phyloP scores from a whole-genome alignment of 1,140 invertebrate genomes.

The Samia ricini region DNA sequence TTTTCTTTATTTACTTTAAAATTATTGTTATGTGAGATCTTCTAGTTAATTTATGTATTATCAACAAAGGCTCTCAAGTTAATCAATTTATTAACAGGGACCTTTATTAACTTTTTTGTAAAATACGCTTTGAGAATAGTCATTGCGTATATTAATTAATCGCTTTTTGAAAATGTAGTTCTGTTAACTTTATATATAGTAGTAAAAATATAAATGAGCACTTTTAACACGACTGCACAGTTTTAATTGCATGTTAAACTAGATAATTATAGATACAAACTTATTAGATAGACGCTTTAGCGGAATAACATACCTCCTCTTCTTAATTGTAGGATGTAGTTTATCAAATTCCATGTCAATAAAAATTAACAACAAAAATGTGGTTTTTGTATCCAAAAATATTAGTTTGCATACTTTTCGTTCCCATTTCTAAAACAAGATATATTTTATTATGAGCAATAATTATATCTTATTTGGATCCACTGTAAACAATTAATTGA shows the following conservation, averaged over 20 bases:
- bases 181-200: background rate
- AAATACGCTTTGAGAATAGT: background rate
- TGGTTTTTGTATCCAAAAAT: too few relatives aligned
- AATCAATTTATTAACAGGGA: background rate
- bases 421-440: too few relatives aligned
- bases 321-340: background rate
- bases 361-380: too few relatives aligned
- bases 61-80: background rate
- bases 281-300: background rate
- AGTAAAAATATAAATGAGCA: constrained; percentile 6
- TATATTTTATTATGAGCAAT: too few relatives aligned
- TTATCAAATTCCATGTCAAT: too few relatives aligned
- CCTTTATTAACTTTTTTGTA: background rate
- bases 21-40: background rate
- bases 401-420: too few relatives aligned
- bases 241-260: constrained; percentile 8
- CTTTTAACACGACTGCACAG: background rate
- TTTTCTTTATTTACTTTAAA: constrained; percentile 60
- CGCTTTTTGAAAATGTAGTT: background rate
- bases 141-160: background rate
- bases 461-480: too few relatives aligned
- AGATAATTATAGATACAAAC: background rate
- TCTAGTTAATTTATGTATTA: background rate
- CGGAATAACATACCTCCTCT: too few relatives aligned
- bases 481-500: too few relatives aligned